Evolutionary conservation across 2,888 invertebrate genomes (phyloP).

Genomic region (Seladonia tumulorum): DNA sequence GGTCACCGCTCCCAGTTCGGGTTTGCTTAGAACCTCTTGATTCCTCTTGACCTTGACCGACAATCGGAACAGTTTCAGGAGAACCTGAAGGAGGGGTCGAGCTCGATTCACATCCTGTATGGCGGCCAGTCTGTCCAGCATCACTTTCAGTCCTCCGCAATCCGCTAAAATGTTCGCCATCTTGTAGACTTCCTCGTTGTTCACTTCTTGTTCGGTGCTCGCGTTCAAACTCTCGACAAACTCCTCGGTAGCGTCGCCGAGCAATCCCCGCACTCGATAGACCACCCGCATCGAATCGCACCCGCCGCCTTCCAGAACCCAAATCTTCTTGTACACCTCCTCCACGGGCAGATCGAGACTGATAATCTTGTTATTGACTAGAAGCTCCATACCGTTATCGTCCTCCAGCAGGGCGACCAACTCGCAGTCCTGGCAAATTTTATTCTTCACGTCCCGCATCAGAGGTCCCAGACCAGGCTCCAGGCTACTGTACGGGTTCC

Average conservation of each 20-base stretch:
- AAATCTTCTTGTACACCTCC: conserved; percentile 91
- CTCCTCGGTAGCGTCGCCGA: conserved; percentile 99
- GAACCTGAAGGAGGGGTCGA: conserved; percentile 93
- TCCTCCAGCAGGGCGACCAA: conserved; percentile 98
- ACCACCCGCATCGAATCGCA: conserved; percentile 98
- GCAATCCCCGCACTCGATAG: conserved; percentile 98
- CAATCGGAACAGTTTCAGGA: conserved; percentile 94
- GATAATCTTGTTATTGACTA: conserved; percentile 99
- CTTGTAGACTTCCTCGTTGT: conserved; percentile 97
- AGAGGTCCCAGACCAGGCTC: conserved; percentile 98
- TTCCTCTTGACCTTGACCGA: conserved; percentile 96
- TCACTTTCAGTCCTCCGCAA: conserved; percentile 91
- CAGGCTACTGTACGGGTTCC: conserved; percentile 97
- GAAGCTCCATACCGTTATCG: conserved; percentile 98
- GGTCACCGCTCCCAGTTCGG: conserved; percentile 93
- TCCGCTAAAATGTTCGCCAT: conserved; percentile 94
- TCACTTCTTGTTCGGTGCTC: conserved; percentile 93
- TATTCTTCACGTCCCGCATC: conserved; percentile 99
- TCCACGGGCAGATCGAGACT: conserved; percentile 98
- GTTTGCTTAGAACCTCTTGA: conserved; percentile 94
- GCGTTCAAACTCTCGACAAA: conserved; percentile 97
- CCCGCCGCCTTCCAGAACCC: conserved; percentile 95
- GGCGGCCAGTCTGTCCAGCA: conserved; percentile 93
- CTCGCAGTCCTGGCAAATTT: conserved; percentile 99
- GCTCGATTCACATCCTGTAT: conserved; percentile 95